Evolutionary conservation across 1,140 invertebrate species (phyloP).

Genomic region (Pseudomyrmex gracilis): DNA sequence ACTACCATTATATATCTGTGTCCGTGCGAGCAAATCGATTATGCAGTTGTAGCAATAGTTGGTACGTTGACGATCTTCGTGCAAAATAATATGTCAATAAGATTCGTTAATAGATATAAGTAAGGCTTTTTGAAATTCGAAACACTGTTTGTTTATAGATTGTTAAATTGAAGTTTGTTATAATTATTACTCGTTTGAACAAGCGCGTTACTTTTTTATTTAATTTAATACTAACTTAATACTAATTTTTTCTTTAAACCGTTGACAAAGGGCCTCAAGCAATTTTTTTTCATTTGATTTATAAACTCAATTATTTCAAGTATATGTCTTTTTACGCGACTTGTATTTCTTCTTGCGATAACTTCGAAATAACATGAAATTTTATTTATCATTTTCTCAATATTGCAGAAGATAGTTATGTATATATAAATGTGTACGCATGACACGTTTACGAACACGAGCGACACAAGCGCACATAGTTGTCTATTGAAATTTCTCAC

Average conservation of each 20-base stretch:
- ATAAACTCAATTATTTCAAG: neutral
- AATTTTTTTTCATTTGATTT: neutral
- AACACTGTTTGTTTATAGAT: no score
- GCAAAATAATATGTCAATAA: conserved; percentile 6
- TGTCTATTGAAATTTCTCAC: conserved; percentile 40
- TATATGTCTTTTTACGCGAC: neutral
- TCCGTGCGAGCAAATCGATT: conserved; percentile 3
- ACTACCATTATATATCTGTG: neutral
- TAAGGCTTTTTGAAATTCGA: neutral
- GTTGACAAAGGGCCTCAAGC: no score
- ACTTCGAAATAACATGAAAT: neutral
- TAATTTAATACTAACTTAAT: no score
- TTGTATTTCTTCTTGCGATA: neutral
- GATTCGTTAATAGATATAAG: neutral
- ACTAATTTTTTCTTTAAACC: no score
- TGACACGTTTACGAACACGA: conserved; percentile 22
- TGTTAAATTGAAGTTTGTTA: neutral
- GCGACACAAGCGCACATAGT: neutral
- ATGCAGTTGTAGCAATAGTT: conserved; percentile 15
- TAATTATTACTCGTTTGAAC: neutral
- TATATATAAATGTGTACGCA: neutral
- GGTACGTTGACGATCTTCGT: neutral
- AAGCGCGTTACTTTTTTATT: neutral
- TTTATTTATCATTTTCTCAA: neutral
- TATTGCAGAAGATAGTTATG: neutral